Evolutionary conservation across 2,888 invertebrate genomes (phyloP).

Genomic region (Caenorhabditis drosophilae): DNA sequence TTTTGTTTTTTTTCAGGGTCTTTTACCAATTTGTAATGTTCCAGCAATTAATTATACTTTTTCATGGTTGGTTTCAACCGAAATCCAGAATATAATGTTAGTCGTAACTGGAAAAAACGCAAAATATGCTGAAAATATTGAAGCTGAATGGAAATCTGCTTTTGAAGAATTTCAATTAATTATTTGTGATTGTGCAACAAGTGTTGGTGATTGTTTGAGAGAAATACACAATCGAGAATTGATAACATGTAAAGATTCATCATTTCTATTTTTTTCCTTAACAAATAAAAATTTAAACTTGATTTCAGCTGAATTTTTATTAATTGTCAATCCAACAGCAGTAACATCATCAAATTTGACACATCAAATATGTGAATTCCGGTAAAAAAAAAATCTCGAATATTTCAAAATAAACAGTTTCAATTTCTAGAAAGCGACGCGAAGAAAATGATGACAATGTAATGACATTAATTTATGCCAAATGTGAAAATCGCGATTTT

Average conservation of each 20-base stretch:
- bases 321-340: constrained; percentile 54
- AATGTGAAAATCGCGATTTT: constrained; percentile 19
- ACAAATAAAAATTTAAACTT: background rate
- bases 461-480: constrained; percentile 51
- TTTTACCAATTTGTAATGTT: constrained; percentile 35
- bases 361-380: no score
- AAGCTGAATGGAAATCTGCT: constrained; percentile 30
- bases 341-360: constrained; percentile 44
- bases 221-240: constrained; percentile 51
- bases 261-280: background rate
- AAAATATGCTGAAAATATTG: constrained; percentile 16
- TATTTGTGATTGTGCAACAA: constrained; percentile 34
- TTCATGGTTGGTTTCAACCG: constrained; percentile 37
- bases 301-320: constrained; percentile 54
- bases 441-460: constrained; percentile 53
- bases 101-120: constrained; percentile 29
- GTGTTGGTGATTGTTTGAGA: constrained; percentile 58
- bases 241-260: constrained; percentile 17
- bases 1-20: constrained; percentile 22
- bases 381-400: no score
- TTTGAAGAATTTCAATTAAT: constrained; percentile 32
- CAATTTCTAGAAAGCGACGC: constrained; percentile 44
- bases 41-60: constrained; percentile 39
- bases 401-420: no score
- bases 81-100: constrained; percentile 32